Conservation (phyloP, 2,797 vertebrate genomes). For the Lutjanus argentimaculatus region DNA sequence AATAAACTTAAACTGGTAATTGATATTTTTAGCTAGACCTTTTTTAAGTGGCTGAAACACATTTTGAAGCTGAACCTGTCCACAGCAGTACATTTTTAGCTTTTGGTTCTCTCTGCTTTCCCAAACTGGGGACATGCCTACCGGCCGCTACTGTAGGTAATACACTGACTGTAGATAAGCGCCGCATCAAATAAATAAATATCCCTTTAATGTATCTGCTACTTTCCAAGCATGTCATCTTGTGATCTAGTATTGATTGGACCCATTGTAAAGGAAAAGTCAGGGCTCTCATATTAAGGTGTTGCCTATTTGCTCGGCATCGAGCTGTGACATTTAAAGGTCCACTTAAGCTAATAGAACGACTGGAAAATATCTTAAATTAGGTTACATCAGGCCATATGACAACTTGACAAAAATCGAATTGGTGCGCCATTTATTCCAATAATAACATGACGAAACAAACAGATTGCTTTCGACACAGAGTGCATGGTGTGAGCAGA, state of each 20-base stretch:
- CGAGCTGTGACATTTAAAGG: conserved; percentile 19
- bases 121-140: too few species aligned
- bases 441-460: conserved; percentile 1
- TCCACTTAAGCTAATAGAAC: conserved; percentile 1
- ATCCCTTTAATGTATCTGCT: background rate
- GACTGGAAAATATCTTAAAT: conserved; percentile 2
- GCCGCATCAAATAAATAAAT: too few species aligned
- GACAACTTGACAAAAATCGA: conserved; percentile 19
- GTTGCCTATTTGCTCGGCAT: background rate
- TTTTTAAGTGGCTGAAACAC: too few species aligned
- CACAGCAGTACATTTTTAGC: too few species aligned
- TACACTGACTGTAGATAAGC: too few species aligned
- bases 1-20: too few species aligned
- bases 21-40: too few species aligned
- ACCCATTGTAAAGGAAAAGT: background rate
- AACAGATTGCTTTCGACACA: conserved; percentile 49
- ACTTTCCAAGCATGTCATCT: background rate
- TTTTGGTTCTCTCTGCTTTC: too few species aligned
- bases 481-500: conserved; percentile 54
- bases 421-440: background rate
- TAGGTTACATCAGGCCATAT: background rate
- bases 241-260: background rate
- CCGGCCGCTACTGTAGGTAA: too few species aligned
- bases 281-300: background rate
- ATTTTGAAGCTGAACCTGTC: too few species aligned